Base-by-base conservation (phyloP, 2,797 vertebrate species). In the Phoxinus dragarum region DNA sequence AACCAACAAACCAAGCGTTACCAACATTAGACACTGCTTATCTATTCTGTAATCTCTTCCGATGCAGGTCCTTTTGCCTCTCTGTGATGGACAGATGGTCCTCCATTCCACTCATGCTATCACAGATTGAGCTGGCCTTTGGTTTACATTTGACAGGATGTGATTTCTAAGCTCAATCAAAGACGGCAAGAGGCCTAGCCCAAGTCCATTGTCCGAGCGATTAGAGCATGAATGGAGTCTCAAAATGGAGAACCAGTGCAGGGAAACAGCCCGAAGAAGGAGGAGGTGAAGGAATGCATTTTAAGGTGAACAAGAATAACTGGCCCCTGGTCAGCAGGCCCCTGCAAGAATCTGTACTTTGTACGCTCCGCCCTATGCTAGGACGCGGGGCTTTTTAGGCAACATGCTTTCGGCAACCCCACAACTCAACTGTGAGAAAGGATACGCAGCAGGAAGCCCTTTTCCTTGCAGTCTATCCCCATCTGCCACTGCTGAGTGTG, bases 91-190 rank as follows among this genome's bases (percentile, higher is more conserved):
- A 88, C 90, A 91, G 91, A 90, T 91, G 89, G 90, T 77, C 87
- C 36, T 86, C 84, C 81, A 42, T 86, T 86, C 78, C 81, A 80
- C 84, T 87, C 74, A 88, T 90, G 82, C 79, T 82, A 85, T 88
- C 87, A 89, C 72, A 74, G 81, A 84, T 79, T 72, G 84, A 90
- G 84, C 84, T 87, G 66, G 71, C 75, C 88, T 87, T 87, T 88
- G 86, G 75, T 87, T 84, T 86, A 80, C 52, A 86, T 92, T 89
- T 91, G 91, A 91, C 90, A 92, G 90, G 88, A 92, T 91, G 90
- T 90, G 91, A 92, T 91, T 91, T 91, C 88, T 90, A 90, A 90
- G 89, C 84, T 86, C 84, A 82, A 84, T 88, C 89, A 92, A 90
- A 90, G 91, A 80, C 80, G n/a, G 84, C 73, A 54, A 90, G 86